Conservation (phyloP, 2,113 vertebrate species). For the Pithys albifrons region DNA sequence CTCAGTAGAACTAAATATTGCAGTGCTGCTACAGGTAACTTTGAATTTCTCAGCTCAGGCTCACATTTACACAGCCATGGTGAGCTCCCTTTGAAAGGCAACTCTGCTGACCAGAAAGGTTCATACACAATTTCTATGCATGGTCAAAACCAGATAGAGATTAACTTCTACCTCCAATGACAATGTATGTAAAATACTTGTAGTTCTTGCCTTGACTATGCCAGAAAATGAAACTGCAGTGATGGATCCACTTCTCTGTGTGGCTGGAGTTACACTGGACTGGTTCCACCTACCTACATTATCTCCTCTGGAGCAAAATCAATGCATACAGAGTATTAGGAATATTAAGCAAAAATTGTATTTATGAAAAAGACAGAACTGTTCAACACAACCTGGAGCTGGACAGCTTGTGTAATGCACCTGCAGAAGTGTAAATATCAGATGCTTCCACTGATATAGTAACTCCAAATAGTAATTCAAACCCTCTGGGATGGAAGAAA, state of each 20-base stretch:
- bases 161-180: not conserved
- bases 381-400: not conserved
- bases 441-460: not conserved
- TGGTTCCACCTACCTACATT: not conserved
- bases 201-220: not conserved
- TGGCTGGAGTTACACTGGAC: not conserved
- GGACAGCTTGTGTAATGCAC: accelerated
- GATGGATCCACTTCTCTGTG: not conserved
- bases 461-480: not conserved
- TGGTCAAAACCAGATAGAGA: not conserved
- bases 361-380: not conserved
- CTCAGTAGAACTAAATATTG: not conserved
- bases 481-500: not conserved
- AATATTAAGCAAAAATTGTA: not conserved
- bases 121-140: not conserved
- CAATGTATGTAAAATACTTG: not conserved
- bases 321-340: not conserved
- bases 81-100: not conserved
- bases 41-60: not conserved
- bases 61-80: accelerated
- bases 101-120: not conserved
- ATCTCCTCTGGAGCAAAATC: not conserved
- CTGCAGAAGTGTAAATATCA: not conserved
- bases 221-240: not conserved
- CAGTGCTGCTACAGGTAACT: not conserved